A percentile compares a stretch with the other conserved stretches of the same genome.
These are phyloP conservation scores for Dryas iulia DNA, from an alignment of 1,140 invertebrate species.

Conservation along the genomic window DNA sequence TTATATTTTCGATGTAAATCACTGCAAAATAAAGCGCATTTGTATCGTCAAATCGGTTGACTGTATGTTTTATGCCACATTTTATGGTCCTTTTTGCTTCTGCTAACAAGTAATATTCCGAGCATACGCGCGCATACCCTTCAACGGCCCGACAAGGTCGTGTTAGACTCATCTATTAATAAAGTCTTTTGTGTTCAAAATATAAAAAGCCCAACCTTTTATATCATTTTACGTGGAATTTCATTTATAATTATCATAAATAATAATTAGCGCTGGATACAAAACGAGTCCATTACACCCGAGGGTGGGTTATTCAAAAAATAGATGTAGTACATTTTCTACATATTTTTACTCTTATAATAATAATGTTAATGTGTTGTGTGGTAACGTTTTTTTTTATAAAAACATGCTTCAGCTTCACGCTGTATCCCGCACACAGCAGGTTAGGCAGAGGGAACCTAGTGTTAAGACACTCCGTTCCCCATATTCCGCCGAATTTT, in stretches of 20 bases:
- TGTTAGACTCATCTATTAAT: slow-evolving; percentile 3
- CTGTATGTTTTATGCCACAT: slow-evolving; percentile 3
- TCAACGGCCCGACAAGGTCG: not conserved
- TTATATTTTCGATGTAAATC: slow-evolving; percentile 14
- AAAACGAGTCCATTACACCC: slow-evolving; percentile 2
- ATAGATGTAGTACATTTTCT: not conserved
- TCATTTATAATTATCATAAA: slow-evolving; percentile 19
- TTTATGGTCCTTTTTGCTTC: not conserved
- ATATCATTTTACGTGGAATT: slow-evolving; percentile 7
- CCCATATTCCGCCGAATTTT: no score
- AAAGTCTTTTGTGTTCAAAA: not conserved
- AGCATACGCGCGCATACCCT: not conserved
- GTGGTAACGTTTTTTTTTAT: not conserved
- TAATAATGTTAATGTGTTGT: not conserved
- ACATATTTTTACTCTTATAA: not conserved
- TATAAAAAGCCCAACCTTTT: not conserved
- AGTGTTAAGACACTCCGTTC: no score
- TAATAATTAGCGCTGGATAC: slow-evolving; percentile 13
- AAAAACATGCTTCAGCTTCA: no score
- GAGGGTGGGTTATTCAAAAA: slow-evolving; percentile 4
- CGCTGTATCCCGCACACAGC: no score
- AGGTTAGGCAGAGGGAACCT: no score
- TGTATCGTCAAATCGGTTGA: slow-evolving; percentile 3
- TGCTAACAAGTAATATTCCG: not conserved
- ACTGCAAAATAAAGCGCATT: not conserved